Base-by-base conservation (phyloP, 1,140 invertebrate species). In the Leptoteleia sp. region DNA sequence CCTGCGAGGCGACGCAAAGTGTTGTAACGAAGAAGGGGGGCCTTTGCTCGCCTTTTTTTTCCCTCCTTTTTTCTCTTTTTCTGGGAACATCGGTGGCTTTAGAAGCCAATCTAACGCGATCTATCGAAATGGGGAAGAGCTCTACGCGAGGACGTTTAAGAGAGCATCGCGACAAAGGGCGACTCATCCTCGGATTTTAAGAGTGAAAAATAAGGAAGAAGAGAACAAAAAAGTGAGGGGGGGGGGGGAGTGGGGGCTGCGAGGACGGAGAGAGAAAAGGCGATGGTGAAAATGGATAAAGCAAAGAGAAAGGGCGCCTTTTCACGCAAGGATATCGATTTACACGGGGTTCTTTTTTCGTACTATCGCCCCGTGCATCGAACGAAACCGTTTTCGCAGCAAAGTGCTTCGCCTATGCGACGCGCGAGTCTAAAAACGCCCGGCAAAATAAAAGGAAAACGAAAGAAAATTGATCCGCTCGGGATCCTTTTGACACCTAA, bases 291-390 rank as follows among this genome's bases (percentile, higher is more conserved):
- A 73, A 81, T 62, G 76, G 76, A 61, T 71, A 75, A 76, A 78
- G 76, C 61, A 71, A 78, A 77, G 55, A 81, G 70, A 77, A 81
- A 81, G 76, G 65, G 79, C 38, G 76, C 54, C 76, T 64, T 79
- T 81, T 81, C 79, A 80, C 73, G 73, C 78, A 76, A 76, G 78
- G 78, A 70, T 80, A 81, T 81, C 80, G 80, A 81, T 76, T 81
- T 81, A 81, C 80, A 57, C 71, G 61, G 64, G 62, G 71, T n/a
- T n/a, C 48, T 64, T 76, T 76, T 65, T 57, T 71, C 67, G 68
- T 37, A 67, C 76, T 78, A 81, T 81, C 79, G 68, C 73, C 62
- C 75, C 52, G 40, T 71, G 71, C 71, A 70, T 77, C 68, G 73
- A 68, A 62, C 59, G 52, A 65, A 65, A 64, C 50, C 22, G 29